phyloP scores from a whole-genome alignment of 2,888 invertebrate species.

The Agrilus cyanescens region DNA sequence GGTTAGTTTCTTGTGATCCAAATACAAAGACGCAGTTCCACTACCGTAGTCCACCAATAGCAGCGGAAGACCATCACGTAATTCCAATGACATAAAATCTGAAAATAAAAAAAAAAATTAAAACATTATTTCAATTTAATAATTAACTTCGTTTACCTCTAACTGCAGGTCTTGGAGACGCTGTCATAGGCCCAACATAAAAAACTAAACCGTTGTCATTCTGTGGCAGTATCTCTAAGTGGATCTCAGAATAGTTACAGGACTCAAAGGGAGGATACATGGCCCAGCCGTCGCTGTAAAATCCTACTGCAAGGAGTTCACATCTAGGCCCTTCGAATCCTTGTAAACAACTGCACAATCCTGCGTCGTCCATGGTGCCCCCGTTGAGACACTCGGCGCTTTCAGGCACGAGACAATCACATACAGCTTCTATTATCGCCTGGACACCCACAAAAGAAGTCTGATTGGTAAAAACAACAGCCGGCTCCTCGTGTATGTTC shows the following conservation, averaged over 20 bases:
- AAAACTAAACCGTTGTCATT: constrained; percentile 72
- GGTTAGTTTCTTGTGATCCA: constrained; percentile 58
- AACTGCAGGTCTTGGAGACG: constrained; percentile 50
- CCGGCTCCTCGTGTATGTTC: constrained; percentile 56
- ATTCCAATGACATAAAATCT: constrained; percentile 86
- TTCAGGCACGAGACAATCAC: constrained; percentile 41
- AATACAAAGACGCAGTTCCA: constrained; percentile 59
- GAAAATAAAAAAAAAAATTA: constrained; percentile 14
- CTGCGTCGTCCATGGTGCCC: constrained; percentile 31
- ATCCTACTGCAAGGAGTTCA: constrained; percentile 78
- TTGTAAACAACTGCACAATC: constrained; percentile 67
- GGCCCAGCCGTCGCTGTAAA: constrained; percentile 85
- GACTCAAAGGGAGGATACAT: constrained; percentile 80
- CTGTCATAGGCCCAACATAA: constrained; percentile 74
- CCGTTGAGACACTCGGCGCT: constrained; percentile 26
- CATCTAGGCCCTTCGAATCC: constrained; percentile 78
- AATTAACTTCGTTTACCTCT: constrained; percentile 38
- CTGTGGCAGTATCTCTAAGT: constrained; percentile 68
- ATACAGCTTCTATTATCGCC: constrained; percentile 69
- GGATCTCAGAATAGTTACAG: constrained; percentile 73
- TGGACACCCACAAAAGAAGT: constrained; percentile 91
- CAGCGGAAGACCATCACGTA: constrained; percentile 71
- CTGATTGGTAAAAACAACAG: constrained; percentile 81
- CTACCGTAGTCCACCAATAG: constrained; percentile 81
- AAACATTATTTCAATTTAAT: not conserved